Percentiles rank a stretch among this genome's conserved stretches.
These are phyloP conservation scores for Oreochromis niloticus DNA, from an alignment of 2,113 vertebrate genomes.

Conservation along the genomic window DNA sequence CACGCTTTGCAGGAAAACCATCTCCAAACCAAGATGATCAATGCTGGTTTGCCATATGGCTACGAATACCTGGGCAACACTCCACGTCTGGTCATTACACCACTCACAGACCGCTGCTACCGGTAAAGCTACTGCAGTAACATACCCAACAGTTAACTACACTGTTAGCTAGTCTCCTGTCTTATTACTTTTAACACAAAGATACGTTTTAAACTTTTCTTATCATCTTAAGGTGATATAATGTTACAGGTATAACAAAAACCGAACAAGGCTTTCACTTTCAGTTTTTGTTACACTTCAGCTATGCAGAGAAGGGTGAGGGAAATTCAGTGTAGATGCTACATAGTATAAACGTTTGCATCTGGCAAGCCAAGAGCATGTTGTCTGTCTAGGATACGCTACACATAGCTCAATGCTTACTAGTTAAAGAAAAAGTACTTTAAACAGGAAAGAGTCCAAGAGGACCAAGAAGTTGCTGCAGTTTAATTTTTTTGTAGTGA, in stretches of 20 bases:
- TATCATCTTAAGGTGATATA: not conserved
- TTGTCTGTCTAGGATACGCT: not conserved
- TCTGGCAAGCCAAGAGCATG: not conserved
- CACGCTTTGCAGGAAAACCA: slow-evolving; percentile 73
- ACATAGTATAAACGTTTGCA: not conserved
- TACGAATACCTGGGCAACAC: slow-evolving; percentile 90
- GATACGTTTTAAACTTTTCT: not conserved
- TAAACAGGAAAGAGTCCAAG: not conserved
- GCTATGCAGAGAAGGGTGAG: not conserved
- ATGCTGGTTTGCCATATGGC: slow-evolving; percentile 86
- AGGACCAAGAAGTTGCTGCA: not conserved
- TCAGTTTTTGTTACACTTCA: not conserved
- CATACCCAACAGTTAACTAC: not conserved
- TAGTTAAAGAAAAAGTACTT: not conserved
- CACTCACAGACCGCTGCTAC: slow-evolving; percentile 89
- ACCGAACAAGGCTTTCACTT: not conserved
- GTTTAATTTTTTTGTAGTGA: not conserved
- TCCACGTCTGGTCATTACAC: slow-evolving; percentile 84
- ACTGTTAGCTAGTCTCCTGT: not conserved
- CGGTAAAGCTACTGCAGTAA: slow-evolving; percentile 64
- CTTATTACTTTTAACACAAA: not conserved
- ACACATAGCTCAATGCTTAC: not conserved
- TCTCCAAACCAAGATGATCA: slow-evolving; percentile 91
- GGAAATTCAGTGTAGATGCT: not conserved
- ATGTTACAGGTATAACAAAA: not conserved